Evolutionary conservation across 2,113 vertebrate species (phyloP).

Genomic region (Albula glossodonta): DNA sequence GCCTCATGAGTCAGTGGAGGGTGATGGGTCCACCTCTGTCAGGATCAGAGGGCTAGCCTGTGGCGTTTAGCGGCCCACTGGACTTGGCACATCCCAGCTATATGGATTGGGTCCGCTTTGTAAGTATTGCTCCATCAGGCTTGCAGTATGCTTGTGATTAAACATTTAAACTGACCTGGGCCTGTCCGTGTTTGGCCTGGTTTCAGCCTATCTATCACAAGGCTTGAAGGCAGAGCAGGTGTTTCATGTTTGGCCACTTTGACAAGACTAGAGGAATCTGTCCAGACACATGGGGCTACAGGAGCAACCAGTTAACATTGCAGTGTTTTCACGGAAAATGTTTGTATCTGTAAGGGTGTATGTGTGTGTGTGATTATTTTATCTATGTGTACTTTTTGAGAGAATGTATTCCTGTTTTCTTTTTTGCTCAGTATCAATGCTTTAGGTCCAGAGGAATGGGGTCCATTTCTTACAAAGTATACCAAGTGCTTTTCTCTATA

Average conservation of each 20-base stretch:
- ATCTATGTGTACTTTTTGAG: neutral
- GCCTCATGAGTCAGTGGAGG: neutral
- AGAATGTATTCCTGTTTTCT: neutral
- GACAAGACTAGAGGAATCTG: slow-evolving; percentile 16
- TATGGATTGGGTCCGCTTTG: neutral
- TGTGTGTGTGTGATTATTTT: neutral
- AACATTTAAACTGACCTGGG: neutral
- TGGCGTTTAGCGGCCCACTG: neutral
- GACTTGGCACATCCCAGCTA: neutral
- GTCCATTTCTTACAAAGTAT: no score
- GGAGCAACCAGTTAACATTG: neutral
- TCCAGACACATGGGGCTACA: neutral
- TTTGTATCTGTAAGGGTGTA: neutral
- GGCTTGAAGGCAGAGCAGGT: slow-evolving; percentile 2
- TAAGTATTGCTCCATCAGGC: neutral
- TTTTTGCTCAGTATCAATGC: neutral
- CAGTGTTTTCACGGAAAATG: neutral
- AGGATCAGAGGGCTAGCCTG: neutral
- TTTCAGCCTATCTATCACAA: neutral
- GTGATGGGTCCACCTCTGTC: neutral
- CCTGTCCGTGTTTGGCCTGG: neutral
- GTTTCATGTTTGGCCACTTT: slow-evolving; percentile 19
- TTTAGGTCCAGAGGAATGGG: no score
- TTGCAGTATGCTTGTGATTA: slow-evolving; percentile 1
- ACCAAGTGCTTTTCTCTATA: no score